Evolutionary conservation across 2,113 vertebrate species (phyloP).

Genomic region (Plotosus lineatus): DNA sequence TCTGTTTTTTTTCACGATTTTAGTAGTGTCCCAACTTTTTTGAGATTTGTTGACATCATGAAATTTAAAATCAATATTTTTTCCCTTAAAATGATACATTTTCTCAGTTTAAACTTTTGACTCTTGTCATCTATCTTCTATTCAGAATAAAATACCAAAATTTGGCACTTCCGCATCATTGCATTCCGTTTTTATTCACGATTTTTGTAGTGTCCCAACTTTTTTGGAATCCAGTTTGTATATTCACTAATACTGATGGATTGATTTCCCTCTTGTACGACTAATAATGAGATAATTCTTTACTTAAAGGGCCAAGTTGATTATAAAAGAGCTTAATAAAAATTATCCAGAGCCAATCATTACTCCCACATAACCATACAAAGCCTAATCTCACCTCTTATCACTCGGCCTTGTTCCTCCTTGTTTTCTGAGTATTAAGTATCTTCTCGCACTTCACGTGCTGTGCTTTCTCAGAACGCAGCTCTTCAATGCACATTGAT

Average conservation of each 20-base stretch:
- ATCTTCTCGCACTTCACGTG: not conserved
- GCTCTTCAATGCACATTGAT: constrained; percentile 44
- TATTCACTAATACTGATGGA: not conserved
- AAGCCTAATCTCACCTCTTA: constrained; percentile 23
- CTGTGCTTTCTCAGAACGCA: constrained; percentile 25
- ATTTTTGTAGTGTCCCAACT: too few species aligned
- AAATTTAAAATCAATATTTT: too few species aligned
- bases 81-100: too few species aligned
- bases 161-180: too few species aligned
- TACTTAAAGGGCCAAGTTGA: not conserved
- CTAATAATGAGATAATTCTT: not conserved
- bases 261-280: not conserved
- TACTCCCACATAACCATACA: not conserved
- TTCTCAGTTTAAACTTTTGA: too few species aligned
- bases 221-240: too few species aligned
- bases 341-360: not conserved
- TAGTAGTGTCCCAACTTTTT: too few species aligned
- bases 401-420: not conserved
- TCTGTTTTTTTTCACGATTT: too few species aligned
- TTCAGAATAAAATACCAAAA: too few species aligned
- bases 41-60: too few species aligned
- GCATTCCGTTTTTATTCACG: too few species aligned
- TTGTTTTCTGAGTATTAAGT: not conserved
- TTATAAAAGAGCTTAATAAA: constrained; percentile 10
- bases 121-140: too few species aligned